Evolutionary conservation across 2,888 invertebrate species (phyloP).

Genomic region (Ferrisia virgata): DNA sequence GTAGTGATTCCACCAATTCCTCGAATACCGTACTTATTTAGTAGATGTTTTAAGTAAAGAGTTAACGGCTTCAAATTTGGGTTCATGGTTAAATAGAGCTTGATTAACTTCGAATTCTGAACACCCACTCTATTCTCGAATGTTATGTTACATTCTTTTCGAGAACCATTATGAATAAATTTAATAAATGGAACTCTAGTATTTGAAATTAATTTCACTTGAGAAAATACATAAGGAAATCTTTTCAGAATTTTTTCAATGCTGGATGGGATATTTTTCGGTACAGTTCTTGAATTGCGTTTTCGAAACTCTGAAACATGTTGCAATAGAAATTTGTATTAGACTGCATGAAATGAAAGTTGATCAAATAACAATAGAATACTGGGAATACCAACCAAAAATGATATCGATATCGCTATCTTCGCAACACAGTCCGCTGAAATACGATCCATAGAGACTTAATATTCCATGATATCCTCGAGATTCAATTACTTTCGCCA

Average conservation of each 20-base stretch:
- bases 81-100: slow-evolving; percentile 2
- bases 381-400: neutral
- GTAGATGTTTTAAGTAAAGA: slow-evolving; percentile 16
- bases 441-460: neutral
- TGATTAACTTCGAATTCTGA: slow-evolving; percentile 1
- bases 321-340: neutral
- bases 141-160: neutral
- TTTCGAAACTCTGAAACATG: neutral
- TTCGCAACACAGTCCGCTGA: neutral
- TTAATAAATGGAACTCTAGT: slow-evolving; percentile 8
- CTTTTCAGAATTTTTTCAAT: neutral
- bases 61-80: neutral
- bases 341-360: too few relatives aligned
- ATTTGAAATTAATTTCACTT: neutral
- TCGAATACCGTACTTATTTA: neutral
- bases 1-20: slow-evolving; percentile 12
- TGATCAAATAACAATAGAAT: neutral
- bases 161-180: neutral
- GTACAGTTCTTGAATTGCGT: neutral
- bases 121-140: neutral
- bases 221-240: neutral
- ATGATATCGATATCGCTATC: slow-evolving; percentile 11
- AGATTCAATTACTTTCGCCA: neutral
- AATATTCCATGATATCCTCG: neutral
- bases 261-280: neutral